Percentiles rank a stretch among this genome's conserved stretches.
phyloP scores from a whole-genome alignment of 2,797 vertebrate genomes.

The Cheirogaleus major region DNA sequence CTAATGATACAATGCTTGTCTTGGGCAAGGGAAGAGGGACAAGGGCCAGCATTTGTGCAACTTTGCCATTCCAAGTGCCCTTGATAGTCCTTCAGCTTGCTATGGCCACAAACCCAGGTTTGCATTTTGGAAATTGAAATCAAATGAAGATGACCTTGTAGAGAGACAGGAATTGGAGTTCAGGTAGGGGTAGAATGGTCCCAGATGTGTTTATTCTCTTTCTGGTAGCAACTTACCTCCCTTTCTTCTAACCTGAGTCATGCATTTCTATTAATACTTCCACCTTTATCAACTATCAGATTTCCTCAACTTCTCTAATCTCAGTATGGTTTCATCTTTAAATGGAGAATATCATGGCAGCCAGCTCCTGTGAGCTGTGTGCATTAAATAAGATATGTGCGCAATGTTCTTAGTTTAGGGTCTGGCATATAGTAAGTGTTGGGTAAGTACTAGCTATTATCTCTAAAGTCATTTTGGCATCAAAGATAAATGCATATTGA shows the following conservation, averaged over 20 bases:
- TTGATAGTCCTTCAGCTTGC: not conserved
- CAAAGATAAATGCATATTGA: not conserved
- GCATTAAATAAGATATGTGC: not conserved
- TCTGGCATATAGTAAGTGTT: not conserved
- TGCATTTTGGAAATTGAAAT: not conserved
- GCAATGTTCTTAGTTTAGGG: not conserved
- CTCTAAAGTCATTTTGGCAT: not conserved
- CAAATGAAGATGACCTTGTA: not conserved
- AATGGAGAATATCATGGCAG: not conserved
- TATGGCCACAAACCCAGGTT: not conserved
- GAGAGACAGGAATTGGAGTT: not conserved
- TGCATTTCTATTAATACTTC: not conserved
- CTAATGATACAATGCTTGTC: not conserved
- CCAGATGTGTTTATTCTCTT: not conserved
- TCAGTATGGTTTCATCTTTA: not conserved
- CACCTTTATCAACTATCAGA: not conserved
- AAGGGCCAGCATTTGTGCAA: not conserved
- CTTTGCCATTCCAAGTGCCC: not conserved
- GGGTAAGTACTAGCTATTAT: not conserved
- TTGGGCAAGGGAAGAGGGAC: not conserved
- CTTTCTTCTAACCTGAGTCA: not conserved
- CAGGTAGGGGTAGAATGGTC: too few relatives aligned
- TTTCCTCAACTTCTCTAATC: not conserved
- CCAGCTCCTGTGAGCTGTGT: not conserved
- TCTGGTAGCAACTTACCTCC: not conserved